Conservation (phyloP, 2,797 vertebrate species). For the Danio kyathit region DNA sequence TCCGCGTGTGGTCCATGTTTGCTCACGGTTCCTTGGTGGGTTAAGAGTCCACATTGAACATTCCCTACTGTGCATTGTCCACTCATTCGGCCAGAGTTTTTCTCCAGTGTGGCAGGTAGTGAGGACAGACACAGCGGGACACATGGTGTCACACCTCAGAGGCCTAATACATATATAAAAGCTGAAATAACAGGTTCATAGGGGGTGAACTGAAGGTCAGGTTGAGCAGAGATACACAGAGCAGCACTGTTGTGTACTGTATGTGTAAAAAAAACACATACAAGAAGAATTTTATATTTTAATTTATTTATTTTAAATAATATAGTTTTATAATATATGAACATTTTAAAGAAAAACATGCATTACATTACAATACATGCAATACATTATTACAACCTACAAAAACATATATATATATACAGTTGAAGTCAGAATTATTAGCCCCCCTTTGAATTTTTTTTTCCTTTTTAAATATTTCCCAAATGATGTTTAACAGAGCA, state of each 20-base stretch:
- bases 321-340: too few species aligned
- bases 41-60: slow-evolving; percentile 25
- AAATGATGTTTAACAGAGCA: too few species aligned
- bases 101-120: slow-evolving; percentile 18
- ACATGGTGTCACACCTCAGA: slow-evolving; percentile 21
- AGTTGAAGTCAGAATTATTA: too few species aligned
- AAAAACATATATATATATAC: too few species aligned
- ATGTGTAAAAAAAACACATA: too few species aligned
- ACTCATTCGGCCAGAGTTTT: slow-evolving; percentile 3
- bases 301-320: not conserved
- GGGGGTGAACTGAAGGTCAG: slow-evolving; percentile 28
- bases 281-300: not conserved
- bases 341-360: too few species aligned
- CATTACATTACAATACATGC: too few species aligned
- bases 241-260: not conserved
- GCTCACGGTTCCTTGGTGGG: slow-evolving; percentile 16
- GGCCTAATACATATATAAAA: slow-evolving; percentile 12
- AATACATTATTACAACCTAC: too few species aligned
- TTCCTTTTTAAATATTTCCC: too few species aligned
- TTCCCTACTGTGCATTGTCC: slow-evolving; percentile 36
- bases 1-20: not conserved
- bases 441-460: too few species aligned
- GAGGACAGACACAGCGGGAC: not conserved
- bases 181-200: not conserved
- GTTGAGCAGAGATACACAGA: not conserved